Conservation (phyloP, 2,888 invertebrate species). For the Rotaria magnacalcarata region DNA sequence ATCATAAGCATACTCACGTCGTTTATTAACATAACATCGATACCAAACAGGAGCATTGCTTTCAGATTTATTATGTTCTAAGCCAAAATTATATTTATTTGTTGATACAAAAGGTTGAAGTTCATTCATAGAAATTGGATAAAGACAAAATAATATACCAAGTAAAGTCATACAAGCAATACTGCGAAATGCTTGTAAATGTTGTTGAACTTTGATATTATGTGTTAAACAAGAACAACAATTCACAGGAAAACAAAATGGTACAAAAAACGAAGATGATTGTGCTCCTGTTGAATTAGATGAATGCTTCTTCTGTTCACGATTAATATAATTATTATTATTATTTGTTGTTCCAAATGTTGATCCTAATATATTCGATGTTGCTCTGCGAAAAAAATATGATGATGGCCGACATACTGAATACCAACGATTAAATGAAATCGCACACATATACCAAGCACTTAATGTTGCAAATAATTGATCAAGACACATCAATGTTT, state of each 20-base stretch:
- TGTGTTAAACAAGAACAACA: neutral
- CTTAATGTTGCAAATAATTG: conserved; percentile 8
- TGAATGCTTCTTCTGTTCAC: neutral
- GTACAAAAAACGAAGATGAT: neutral
- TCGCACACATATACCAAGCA: conserved; percentile 34
- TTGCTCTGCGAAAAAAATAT: neutral
- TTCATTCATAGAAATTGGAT: conserved; percentile 25
- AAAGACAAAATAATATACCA: neutral
- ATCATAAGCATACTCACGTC: conserved; percentile 24
- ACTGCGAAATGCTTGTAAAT: conserved; percentile 15
- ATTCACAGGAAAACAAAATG: neutral
- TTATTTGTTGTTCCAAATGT: neutral
- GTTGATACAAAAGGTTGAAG: neutral
- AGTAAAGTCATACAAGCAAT: conserved; percentile 20
- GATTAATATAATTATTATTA: neutral
- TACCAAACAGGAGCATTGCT: neutral
- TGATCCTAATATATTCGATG: neutral
- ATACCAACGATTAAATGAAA: conserved; percentile 15
- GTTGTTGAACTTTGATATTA: neutral
- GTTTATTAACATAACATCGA: neutral
- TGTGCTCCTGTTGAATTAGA: too few species aligned
- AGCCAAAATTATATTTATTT: neutral
- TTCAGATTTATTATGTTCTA: neutral
- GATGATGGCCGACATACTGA: conserved; percentile 28
- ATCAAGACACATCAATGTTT: conserved; percentile 25